Evolutionary conservation across 2,888 invertebrate genomes (phyloP).

Genomic region (Calameuta idolon): DNA sequence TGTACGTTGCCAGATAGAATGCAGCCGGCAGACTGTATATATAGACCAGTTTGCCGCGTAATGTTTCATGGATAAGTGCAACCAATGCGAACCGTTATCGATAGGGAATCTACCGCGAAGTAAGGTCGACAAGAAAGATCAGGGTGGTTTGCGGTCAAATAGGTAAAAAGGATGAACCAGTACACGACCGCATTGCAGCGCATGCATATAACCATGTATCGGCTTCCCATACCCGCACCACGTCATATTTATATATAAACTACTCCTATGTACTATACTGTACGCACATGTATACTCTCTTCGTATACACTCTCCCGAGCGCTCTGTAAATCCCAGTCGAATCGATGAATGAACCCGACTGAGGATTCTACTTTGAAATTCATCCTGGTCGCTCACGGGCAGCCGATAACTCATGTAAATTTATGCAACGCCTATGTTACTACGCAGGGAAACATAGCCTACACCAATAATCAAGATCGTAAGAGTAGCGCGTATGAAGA

Average conservation of each 20-base stretch:
- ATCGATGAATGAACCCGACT: slow-evolving; percentile 19
- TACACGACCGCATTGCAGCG: slow-evolving; percentile 7
- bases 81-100: slow-evolving; percentile 15
- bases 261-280: slow-evolving; percentile 9
- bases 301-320: neutral
- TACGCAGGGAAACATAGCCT: slow-evolving; percentile 22
- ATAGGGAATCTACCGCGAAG: neutral
- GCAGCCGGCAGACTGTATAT: neutral
- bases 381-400: slow-evolving; percentile 38
- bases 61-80: neutral
- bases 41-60: neutral
- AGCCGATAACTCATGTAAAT: slow-evolving; percentile 48
- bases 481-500: slow-evolving; percentile 11
- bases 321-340: neutral
- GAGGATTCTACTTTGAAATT: slow-evolving; percentile 35
- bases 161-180: slow-evolving; percentile 20
- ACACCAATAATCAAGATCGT: slow-evolving; percentile 48
- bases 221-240: neutral
- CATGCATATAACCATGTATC: slow-evolving; percentile 13
- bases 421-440: slow-evolving; percentile 19
- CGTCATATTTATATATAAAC: slow-evolving; percentile 18
- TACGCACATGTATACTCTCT: neutral
- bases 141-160: slow-evolving; percentile 26
- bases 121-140: slow-evolving; percentile 3
- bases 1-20: neutral